Conservation (phyloP, 2,113 vertebrate species). For the Corythaeola cristata region DNA sequence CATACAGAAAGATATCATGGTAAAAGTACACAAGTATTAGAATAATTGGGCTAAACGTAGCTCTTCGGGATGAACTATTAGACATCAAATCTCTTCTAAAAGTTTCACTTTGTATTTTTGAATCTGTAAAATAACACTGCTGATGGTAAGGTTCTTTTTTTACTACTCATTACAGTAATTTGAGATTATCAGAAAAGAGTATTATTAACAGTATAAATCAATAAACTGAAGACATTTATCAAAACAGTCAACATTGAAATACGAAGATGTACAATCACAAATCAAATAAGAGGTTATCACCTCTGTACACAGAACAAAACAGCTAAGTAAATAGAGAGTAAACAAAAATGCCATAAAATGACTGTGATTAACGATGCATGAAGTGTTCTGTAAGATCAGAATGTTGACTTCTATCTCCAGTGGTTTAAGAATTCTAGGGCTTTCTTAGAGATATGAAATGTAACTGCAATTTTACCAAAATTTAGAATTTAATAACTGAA, state of each 20-base stretch:
- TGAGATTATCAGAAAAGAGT: neutral
- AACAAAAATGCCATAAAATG: neutral
- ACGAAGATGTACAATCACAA: neutral
- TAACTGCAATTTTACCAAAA: neutral
- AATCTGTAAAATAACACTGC: neutral
- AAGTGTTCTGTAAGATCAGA: neutral
- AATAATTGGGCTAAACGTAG: neutral
- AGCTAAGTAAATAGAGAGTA: neutral
- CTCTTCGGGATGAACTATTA: neutral
- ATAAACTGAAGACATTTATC: neutral
- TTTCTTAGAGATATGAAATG: neutral
- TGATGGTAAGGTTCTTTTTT: neutral
- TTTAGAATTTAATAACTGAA: neutral
- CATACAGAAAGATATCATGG: neutral
- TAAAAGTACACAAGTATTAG: neutral
- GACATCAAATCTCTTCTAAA: neutral
- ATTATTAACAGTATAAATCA: neutral
- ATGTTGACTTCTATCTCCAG: neutral
- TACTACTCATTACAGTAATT: neutral
- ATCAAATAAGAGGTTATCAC: neutral
- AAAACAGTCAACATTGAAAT: neutral
- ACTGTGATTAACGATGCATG: accelerated
- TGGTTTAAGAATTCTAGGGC: neutral
- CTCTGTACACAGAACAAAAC: neutral
- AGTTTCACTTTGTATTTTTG: neutral